A percentile compares a stretch with the other conserved stretches of the same genome.
These are phyloP conservation scores for Centrocercus urophasianus DNA, from an alignment of 2,113 vertebrate species.

Conservation along the genomic window DNA sequence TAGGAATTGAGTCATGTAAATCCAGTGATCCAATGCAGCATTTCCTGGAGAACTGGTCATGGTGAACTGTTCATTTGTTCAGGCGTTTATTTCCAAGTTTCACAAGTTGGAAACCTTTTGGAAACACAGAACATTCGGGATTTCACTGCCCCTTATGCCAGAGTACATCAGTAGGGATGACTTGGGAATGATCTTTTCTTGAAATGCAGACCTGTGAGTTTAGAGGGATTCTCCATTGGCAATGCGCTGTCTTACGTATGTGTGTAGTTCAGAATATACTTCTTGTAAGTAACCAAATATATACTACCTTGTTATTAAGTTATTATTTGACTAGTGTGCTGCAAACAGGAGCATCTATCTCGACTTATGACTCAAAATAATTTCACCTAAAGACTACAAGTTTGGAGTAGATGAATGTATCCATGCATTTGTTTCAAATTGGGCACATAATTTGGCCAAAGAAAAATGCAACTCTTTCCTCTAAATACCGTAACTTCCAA, in stretches of 20 bases:
- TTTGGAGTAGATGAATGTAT: neutral
- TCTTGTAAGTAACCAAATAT: neutral
- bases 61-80: neutral
- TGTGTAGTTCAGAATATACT: neutral
- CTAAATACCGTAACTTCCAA: neutral
- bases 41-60: neutral
- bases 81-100: neutral
- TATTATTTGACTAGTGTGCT: neutral
- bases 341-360: neutral
- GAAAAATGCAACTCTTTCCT: neutral
- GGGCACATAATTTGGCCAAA: neutral
- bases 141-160: neutral
- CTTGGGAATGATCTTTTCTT: fast-evolving
- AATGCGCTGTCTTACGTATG: neutral
- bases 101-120: neutral
- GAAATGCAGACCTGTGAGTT: neutral
- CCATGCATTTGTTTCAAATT: fast-evolving
- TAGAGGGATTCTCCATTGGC: neutral
- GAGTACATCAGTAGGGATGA: neutral
- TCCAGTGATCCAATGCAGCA: fast-evolving
- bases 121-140: fast-evolving
- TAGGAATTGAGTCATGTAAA: neutral
- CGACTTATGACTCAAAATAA: neutral
- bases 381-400: neutral
- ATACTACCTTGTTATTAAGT: neutral